phyloP scores from a whole-genome alignment of 2,888 invertebrate genomes.

The Stenodera caucasica region DNA sequence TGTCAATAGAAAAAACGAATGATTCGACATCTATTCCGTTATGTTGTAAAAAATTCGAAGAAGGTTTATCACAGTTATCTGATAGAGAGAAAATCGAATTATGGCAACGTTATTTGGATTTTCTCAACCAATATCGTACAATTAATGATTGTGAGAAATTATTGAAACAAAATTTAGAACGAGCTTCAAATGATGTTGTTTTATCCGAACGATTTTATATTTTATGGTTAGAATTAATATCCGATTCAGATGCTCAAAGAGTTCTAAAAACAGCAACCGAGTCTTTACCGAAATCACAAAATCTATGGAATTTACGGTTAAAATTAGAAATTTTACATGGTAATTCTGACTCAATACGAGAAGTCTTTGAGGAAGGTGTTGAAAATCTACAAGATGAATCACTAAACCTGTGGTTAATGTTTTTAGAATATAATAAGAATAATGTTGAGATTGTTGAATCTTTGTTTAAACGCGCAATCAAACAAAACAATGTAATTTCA shows the following conservation, averaged over 20 bases:
- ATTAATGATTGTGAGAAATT: not conserved
- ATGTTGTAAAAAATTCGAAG: not conserved
- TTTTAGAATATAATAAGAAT: not conserved
- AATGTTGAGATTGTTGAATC: not conserved
- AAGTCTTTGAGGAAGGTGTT: not conserved
- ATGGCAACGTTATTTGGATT: not conserved
- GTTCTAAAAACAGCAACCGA: not conserved
- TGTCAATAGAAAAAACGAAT: not conserved
- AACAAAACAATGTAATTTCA: not conserved
- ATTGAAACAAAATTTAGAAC: not conserved
- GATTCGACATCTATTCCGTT: not conserved
- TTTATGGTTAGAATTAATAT: not conserved
- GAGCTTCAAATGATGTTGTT: not conserved
- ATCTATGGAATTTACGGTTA: not conserved
- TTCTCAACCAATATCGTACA: not conserved
- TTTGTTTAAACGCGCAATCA: not conserved
- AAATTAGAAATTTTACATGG: not conserved
- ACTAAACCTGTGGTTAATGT: not conserved
- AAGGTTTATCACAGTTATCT: not conserved
- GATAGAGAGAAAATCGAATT: not conserved
- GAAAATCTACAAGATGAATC: not conserved
- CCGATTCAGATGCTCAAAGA: not conserved
- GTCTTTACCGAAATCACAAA: not conserved
- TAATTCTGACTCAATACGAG: not conserved
- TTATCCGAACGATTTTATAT: not conserved